Percentiles rank a stretch among this genome's conserved stretches.
phyloP scores from a whole-genome alignment of 2,888 invertebrate genomes.

The Epistrophella euchroma region DNA sequence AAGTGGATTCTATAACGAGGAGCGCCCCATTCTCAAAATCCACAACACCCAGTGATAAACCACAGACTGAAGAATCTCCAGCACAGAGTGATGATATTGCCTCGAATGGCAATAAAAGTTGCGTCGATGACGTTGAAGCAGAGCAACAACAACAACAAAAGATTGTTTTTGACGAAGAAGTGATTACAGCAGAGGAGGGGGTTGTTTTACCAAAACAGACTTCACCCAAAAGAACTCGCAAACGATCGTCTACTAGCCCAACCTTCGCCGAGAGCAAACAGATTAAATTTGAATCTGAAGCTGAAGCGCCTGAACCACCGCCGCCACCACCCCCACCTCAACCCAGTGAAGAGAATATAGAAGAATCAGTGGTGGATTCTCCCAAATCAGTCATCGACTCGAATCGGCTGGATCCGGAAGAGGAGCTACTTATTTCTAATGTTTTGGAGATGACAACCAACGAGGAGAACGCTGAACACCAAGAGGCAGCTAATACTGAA shows the following conservation, averaged over 20 bases:
- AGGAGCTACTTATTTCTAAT: conserved; percentile 67
- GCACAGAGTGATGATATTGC: conserved; percentile 67
- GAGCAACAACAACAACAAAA: neutral
- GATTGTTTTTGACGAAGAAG: conserved; percentile 40
- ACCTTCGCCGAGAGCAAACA: conserved; percentile 63
- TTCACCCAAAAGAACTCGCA: conserved; percentile 60
- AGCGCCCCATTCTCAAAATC: conserved; percentile 52
- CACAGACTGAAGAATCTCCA: conserved; percentile 74
- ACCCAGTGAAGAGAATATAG: conserved; percentile 38
- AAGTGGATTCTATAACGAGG: conserved; percentile 54
- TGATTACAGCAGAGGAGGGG: neutral
- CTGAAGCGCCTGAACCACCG: conserved; percentile 37
- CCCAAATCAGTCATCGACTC: conserved; percentile 62
- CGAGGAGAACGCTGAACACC: conserved; percentile 45
- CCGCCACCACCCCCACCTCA: conserved; percentile 31
- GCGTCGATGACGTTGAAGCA: conserved; percentile 14
- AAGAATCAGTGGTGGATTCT: conserved; percentile 29
- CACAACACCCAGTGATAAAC: conserved; percentile 68
- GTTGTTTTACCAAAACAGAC: conserved; percentile 34
- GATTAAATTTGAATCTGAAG: conserved; percentile 61
- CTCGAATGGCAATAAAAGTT: conserved; percentile 41
- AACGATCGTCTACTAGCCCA: conserved; percentile 66
- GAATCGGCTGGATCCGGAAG: conserved; percentile 61
- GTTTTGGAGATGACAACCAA: conserved; percentile 66
- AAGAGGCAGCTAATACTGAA: conserved; percentile 37